phyloP scores from a whole-genome alignment of 1,140 invertebrate genomes.

The Mizuhopecten yessoensis region DNA sequence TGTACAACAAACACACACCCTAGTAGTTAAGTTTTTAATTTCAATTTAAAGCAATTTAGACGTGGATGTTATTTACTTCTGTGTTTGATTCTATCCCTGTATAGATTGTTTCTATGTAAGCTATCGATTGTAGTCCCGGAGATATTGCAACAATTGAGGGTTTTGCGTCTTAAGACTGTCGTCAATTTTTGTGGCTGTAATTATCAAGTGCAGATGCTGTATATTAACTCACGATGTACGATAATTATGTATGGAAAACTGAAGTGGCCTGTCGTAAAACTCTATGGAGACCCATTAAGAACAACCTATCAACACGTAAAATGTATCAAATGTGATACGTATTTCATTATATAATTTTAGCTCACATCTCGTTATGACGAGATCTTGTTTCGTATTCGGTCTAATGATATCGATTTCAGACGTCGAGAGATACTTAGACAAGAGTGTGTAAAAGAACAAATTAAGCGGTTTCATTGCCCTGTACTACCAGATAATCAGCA shows the following conservation, averaged over 20 bases:
- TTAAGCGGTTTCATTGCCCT: too few relatives aligned
- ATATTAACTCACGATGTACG: not conserved
- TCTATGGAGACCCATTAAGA: too few relatives aligned
- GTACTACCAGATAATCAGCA: too few relatives aligned
- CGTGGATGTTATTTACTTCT: not conserved
- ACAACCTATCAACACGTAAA: too few relatives aligned
- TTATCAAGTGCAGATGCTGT: not conserved
- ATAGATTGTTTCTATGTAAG: not conserved
- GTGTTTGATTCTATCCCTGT: not conserved
- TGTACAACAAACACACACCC: not conserved
- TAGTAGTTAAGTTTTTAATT: constrained; percentile 5
- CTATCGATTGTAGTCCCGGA: not conserved
- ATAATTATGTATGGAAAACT: not conserved
- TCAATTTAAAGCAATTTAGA: constrained; percentile 3
- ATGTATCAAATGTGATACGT: too few relatives aligned
- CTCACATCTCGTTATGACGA: too few relatives aligned
- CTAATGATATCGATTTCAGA: too few relatives aligned
- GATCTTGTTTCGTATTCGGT: too few relatives aligned
- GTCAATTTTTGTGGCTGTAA: not conserved
- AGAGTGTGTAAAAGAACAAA: too few relatives aligned
- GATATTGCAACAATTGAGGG: not conserved
- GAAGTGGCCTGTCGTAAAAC: not conserved
- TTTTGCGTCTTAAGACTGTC: not conserved
- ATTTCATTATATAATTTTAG: too few relatives aligned
- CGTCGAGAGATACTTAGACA: too few relatives aligned